Base-by-base conservation (phyloP, 2,888 invertebrate genomes). In the Tetranychus truncatus region DNA sequence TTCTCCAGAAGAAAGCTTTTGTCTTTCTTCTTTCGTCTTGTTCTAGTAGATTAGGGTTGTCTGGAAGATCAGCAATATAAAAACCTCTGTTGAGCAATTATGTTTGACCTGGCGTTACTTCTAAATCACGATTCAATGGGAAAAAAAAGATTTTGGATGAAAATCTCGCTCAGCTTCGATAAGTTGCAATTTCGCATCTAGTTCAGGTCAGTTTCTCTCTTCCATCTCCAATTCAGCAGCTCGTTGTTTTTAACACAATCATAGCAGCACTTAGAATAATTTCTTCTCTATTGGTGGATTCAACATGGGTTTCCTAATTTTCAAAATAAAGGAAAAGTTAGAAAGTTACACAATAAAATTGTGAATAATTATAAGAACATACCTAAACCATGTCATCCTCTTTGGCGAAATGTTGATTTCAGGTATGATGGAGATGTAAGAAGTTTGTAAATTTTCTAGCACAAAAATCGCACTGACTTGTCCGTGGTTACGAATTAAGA, bases 211-310 rank as follows among this genome's bases (percentile, higher is more conserved):
- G 24, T 69, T 69, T 11, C 69, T 20, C 34, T 69, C 69, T 21
- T 69, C 69, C 18, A 11, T 24, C 20, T 69, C 69, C 20, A 69
- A 24, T 21, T 24, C 0, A 11, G 18, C 11, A 24, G 69, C 69
- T 20, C 69, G 20, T 24, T 69, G 21, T 20, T 69, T 69, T 21
- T 69, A 20, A 24, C 0, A 21, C 69, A 24, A 69, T 24, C 24
- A 2, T 21, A 11, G 69, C 69, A 20, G 34, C 21, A 69, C 34
- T 69, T 69, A 3, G 24, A 6, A 69, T 24, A 6, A 18, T 21
- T 4, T 69, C 69, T 21, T 69, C 69, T 21, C 69, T 18, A 21
- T 69, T 21, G 69, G 69, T 69, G 69, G 69, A 69, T 69, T n/a
- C 69, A 6, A 20, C 69, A 20, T 20, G 69, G 20, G 20, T 20